phyloP scores from a whole-genome alignment of 1,140 invertebrate species.

The Chrysoperla carnea region DNA sequence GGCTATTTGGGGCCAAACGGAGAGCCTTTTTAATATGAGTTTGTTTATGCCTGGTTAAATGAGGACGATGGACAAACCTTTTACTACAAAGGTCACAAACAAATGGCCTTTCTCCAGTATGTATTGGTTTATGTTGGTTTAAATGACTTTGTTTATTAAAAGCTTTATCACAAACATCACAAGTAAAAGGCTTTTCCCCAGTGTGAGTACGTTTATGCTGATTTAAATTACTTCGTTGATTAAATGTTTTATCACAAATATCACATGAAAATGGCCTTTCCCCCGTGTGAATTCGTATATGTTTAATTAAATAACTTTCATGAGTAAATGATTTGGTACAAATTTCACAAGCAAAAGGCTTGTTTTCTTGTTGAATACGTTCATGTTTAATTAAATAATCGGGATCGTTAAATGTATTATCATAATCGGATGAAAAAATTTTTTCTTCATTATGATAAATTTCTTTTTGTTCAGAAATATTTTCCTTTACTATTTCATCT shows the following conservation, averaged over 20 bases:
- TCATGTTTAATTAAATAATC: too few species aligned
- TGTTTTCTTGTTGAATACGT: too few species aligned
- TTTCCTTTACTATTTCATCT: too few species aligned
- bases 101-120: too few species aligned
- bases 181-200: slow-evolving; percentile 8
- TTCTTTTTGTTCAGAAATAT: too few species aligned
- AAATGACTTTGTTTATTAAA: too few species aligned
- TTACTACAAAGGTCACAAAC: too few species aligned
- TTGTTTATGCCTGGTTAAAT: slow-evolving; percentile 17
- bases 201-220: not conserved
- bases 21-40: too few species aligned
- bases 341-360: slow-evolving; percentile 32
- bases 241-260: not conserved
- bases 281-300: not conserved
- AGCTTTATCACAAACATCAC: not conserved
- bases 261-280: not conserved
- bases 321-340: slow-evolving; percentile 21
- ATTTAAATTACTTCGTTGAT: not conserved
- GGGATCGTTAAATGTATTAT: not conserved
- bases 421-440: not conserved
- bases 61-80: not conserved
- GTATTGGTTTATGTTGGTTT: too few species aligned
- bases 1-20: too few species aligned
- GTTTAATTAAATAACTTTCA: not conserved
- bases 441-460: too few species aligned